Conservation (phyloP, 2,888 invertebrate species). For the Nephrotoma guestfalica region DNA sequence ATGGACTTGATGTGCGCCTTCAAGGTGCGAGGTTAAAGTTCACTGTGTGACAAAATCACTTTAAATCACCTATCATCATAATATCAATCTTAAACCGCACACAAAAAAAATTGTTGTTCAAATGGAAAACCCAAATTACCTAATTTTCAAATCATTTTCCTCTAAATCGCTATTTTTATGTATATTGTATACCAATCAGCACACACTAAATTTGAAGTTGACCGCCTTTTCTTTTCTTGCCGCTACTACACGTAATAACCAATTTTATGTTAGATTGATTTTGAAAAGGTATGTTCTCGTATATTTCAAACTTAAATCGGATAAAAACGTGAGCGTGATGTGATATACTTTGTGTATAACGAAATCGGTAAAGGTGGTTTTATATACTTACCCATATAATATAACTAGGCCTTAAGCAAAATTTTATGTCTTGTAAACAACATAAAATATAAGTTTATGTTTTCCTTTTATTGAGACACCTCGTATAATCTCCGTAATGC, state of each 20-base stretch:
- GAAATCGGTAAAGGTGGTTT: not conserved
- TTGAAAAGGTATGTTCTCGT: not conserved
- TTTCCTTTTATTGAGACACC: not conserved
- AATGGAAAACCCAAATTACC: not conserved
- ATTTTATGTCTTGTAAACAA: not conserved
- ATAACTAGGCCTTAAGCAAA: not conserved
- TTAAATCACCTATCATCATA: too few relatives aligned
- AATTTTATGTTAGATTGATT: not conserved
- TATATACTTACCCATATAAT: not conserved
- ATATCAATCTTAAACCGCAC: too few relatives aligned
- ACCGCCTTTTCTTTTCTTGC: not conserved
- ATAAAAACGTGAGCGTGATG: not conserved
- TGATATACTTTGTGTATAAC: not conserved
- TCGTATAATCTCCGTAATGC: not conserved
- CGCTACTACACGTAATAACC: not conserved
- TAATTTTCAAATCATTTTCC: not conserved
- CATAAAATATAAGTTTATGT: not conserved
- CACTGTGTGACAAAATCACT: too few relatives aligned
- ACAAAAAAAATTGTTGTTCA: not conserved
- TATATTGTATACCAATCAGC: not conserved
- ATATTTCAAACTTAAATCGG: too few relatives aligned
- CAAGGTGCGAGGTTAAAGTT: too few relatives aligned
- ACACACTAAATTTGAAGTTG: not conserved
- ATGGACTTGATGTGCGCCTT: too few relatives aligned
- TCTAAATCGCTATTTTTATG: not conserved